phyloP scores from a whole-genome alignment of 2,113 vertebrate species.

The Oreotrochilus melanogaster region DNA sequence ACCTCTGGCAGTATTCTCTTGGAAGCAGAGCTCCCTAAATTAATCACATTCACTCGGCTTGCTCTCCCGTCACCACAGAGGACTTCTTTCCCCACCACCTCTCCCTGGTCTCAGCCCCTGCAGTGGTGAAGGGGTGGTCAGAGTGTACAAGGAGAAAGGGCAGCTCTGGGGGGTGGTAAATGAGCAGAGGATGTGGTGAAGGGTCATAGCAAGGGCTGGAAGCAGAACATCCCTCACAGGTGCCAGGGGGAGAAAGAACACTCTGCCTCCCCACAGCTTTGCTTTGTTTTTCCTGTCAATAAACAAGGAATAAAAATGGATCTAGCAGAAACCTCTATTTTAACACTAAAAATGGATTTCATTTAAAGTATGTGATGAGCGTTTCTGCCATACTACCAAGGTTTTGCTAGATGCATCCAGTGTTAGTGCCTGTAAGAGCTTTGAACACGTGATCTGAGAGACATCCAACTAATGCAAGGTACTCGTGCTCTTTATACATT shows the following conservation, averaged over 20 bases:
- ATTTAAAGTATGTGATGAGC: background rate
- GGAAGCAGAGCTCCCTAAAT: background rate
- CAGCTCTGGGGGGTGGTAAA: rapidly evolving
- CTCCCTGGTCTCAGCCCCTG: background rate
- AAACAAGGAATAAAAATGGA: background rate
- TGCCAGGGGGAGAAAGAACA: background rate
- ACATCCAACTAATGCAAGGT: background rate
- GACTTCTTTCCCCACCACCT: background rate
- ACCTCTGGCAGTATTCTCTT: background rate
- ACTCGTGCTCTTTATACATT: background rate
- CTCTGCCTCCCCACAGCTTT: background rate
- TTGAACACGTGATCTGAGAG: background rate
- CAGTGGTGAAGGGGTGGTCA: background rate
- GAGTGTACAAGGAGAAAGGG: background rate
- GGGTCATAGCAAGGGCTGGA: background rate
- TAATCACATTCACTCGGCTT: background rate
- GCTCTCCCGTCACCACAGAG: background rate
- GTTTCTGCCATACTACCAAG: background rate
- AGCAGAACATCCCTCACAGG: background rate
- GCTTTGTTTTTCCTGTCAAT: background rate
- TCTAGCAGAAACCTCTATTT: background rate
- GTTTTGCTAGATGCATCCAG: background rate
- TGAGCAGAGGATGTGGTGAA: background rate
- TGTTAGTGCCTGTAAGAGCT: background rate
- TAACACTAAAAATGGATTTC: background rate